phyloP scores from a whole-genome alignment of 2,113 vertebrate genomes.

The Gasterosteus nipponicus region DNA sequence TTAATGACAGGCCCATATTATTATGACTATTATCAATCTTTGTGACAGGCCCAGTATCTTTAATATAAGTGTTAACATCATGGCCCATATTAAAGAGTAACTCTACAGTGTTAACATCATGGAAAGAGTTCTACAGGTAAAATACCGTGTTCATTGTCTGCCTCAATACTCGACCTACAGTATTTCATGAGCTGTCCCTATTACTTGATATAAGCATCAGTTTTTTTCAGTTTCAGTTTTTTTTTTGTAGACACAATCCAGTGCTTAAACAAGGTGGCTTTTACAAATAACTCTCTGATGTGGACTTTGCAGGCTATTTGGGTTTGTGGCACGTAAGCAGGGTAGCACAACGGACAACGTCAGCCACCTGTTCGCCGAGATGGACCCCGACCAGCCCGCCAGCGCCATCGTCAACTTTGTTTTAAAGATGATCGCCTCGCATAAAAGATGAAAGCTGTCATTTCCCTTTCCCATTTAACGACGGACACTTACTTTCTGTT shows the following conservation, averaged over 20 bases:
- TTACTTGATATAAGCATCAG: neutral
- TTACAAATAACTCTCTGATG: neutral
- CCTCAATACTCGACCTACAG: too few relatives aligned
- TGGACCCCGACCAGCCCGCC: conserved; percentile 94
- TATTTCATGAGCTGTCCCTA: neutral
- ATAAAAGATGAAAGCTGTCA: conserved; percentile 88
- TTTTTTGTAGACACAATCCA: too few relatives aligned
- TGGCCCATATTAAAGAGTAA: too few relatives aligned
- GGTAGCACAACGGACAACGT: conserved; percentile 98
- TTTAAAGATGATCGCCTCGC: conserved; percentile 90
- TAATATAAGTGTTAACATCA: too few relatives aligned
- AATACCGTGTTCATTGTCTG: too few relatives aligned
- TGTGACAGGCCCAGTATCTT: too few relatives aligned
- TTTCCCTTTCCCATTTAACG: conserved; percentile 42
- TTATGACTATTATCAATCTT: too few relatives aligned
- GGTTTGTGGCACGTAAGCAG: conserved; percentile 97
- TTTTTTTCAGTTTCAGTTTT: neutral
- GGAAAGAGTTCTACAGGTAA: too few relatives aligned
- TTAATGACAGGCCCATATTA: too few relatives aligned
- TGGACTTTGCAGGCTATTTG: conserved; percentile 87
- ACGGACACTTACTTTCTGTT: conserved; percentile 50
- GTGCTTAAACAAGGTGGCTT: neutral
- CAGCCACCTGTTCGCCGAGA: conserved; percentile 97
- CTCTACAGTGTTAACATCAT: too few relatives aligned
- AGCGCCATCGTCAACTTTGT: conserved; percentile 98